Base-by-base conservation (phyloP, 2,113 vertebrate genomes). In the Aythya baeri region DNA sequence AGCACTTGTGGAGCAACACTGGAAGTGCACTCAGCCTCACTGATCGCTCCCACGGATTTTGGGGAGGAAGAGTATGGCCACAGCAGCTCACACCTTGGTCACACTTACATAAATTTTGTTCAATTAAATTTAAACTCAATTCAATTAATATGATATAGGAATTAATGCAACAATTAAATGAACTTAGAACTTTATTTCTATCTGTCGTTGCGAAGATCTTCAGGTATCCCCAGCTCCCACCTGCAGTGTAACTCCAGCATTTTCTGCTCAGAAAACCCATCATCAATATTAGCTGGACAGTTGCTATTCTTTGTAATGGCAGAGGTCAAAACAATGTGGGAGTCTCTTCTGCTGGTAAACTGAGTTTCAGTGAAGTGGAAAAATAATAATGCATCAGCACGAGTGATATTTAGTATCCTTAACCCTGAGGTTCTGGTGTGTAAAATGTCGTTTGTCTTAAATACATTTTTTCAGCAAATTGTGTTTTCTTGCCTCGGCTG, bases 261-360 rank as follows among this genome's bases (percentile, higher is more conserved):
- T 38, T 68, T 43, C 34, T 23, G n/a, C 34, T 54, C 38, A 26
- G 54, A 13, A 74, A 65, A 26, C 6, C 7, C 43, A 18, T 17
- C 32, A 9, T 11, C 26, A 3, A 2, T 26, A 5, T 8, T 3
- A 54, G 32, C 31, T 0, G 2, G 32, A 20, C 21, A 34, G 5
- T 8, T 26, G 16, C 9, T 36, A 4, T 6, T 73, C 34, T 41
- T 67, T 44, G 10, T 26, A 23, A 9, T 7, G 3, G 22, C 2
- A 38, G 67, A 20, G 72, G 23, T 52, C 34, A n/a, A 52, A 68
- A 22, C 11, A 31, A 16, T 5, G 5, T 3, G 23, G 34, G 52
- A 3, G 1, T 17, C 59, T 29, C n/a, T 83, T 36, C 76, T 79
- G 32, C 29, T 68, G 49, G 38, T 11, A n/a, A 71, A 41, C 7